Evolutionary conservation across 2,797 vertebrate species (phyloP), one percentile per base, ranked within the genome.

Genomic region (Parauchenoglanis ngamensis): DNA sequence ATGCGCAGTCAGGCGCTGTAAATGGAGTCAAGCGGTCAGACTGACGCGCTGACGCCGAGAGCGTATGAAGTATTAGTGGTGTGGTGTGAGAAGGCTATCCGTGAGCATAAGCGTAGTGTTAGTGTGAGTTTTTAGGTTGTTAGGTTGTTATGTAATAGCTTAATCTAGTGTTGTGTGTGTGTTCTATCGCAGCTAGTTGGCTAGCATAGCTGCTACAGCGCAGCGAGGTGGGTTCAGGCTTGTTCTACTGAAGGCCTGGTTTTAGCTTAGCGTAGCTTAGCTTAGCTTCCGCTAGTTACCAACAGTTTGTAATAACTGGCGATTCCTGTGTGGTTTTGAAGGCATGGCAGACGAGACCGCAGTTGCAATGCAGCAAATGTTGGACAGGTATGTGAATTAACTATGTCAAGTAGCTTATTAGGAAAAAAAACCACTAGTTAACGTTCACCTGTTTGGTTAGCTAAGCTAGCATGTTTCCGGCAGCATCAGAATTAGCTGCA

Each of bases 1-100:
- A 35, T 83, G 81, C 63, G 90, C 83, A 91, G 87, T 87, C 91
- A 88, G 90, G 40, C 87, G 35, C 89, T 83, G 94, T 94, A 92
- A 92, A 94, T 94, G 93, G 94, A 95, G 94, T 92, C 91, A 89
- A 92, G 84, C 92, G 91, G 92, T 92, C 92, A 92, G 87, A 87
- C 67, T 23, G 90, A 70, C 81, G 67, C 28, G 52, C 82, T 85
- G 83, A 88, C 31, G 89, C 87, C 85, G 31, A 90, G 80, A 91
- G 89, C 84, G 91, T 91, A 91, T 83, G 77, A 92, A 90, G 83
- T 92, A 67, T 73, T 87, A 83, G 86, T 21, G 87, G 87, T 40
- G 40, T 21, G 87, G 87, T 77, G 73, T 31, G 28, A 78, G 59
- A 75, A 70, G 86, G 89, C 88, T 59, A 56, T 13, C 44, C 73